Conservation (phyloP, 2,888 invertebrate genomes). For the Seira sanloemensis region DNA sequence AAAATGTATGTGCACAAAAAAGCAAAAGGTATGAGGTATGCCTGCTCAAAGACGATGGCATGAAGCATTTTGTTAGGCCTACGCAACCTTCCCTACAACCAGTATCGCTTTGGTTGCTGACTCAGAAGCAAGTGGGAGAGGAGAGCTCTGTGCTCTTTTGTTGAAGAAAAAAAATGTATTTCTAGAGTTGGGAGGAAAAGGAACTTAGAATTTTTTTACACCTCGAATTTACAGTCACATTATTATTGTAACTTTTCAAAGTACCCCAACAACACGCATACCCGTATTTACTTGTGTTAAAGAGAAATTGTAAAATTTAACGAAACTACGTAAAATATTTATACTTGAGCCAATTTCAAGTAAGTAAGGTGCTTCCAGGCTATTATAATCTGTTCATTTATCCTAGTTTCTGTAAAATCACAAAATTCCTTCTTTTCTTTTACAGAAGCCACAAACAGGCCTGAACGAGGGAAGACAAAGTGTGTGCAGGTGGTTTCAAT, state of each 20-base stretch:
- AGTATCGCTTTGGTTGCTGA: conserved; percentile 58
- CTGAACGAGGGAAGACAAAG: background rate
- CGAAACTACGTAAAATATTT: too few species aligned
- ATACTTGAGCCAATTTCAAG: too few species aligned
- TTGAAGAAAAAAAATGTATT: too few species aligned
- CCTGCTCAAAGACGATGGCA: too few species aligned
- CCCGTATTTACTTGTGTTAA: too few species aligned
- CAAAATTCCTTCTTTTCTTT: background rate
- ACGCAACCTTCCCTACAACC: conserved; percentile 25
- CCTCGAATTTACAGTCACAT: too few species aligned
- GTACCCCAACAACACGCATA: background rate
- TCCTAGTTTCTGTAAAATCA: background rate
- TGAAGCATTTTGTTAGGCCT: background rate
- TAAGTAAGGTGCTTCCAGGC: background rate
- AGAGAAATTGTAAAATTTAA: too few species aligned
- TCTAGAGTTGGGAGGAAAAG: too few species aligned
- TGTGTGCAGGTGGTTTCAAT: conserved; percentile 71
- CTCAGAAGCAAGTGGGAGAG: conserved; percentile 31
- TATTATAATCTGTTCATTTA: too few species aligned
- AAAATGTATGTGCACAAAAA: too few species aligned
- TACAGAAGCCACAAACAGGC: background rate
- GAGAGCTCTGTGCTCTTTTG: conserved; percentile 12
- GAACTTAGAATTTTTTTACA: too few species aligned
- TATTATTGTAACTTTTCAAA: background rate
- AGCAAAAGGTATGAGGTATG: too few species aligned